A percentile compares a stretch with the other conserved stretches of the same genome.
phyloP scores from a whole-genome alignment of 2,113 vertebrate species.

The Trichechus manatus region DNA sequence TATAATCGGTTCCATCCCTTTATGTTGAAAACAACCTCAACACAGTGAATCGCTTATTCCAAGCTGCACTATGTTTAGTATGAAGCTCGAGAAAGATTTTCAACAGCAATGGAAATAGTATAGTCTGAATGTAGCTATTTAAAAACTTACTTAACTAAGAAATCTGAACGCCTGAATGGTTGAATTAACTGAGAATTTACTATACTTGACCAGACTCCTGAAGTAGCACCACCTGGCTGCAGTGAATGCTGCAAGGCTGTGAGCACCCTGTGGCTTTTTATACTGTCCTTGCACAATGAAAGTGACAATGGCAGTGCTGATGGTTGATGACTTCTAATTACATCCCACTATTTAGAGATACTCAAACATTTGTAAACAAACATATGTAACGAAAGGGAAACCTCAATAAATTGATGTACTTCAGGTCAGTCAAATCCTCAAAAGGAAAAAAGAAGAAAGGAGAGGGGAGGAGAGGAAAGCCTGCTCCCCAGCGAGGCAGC shows the following conservation, averaged over 20 bases:
- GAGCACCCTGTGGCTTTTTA: not conserved
- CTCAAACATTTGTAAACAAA: not conserved
- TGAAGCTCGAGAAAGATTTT: not conserved
- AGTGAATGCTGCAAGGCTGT: accelerated
- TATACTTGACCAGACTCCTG: not conserved
- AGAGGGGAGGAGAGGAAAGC: not conserved
- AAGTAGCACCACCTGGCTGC: not conserved
- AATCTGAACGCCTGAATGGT: no score
- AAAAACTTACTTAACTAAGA: not conserved
- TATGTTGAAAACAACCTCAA: not conserved
- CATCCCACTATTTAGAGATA: not conserved
- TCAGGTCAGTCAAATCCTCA: not conserved
- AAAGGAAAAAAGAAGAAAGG: not conserved
- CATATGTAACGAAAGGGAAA: not conserved
- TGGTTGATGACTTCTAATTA: not conserved
- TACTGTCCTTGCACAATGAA: not conserved
- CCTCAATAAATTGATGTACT: not conserved
- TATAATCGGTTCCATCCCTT: not conserved
- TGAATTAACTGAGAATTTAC: not conserved
- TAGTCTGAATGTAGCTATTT: not conserved
- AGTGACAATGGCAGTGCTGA: not conserved
- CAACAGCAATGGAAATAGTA: not conserved
- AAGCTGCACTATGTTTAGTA: not conserved
- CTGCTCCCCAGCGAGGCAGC: not conserved
- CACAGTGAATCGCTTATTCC: not conserved